Percentiles rank a stretch among this genome's conserved stretches.
Evolutionary conservation across 2,113 vertebrate genomes (phyloP).

Genomic region (Pao palembangensis): DNA sequence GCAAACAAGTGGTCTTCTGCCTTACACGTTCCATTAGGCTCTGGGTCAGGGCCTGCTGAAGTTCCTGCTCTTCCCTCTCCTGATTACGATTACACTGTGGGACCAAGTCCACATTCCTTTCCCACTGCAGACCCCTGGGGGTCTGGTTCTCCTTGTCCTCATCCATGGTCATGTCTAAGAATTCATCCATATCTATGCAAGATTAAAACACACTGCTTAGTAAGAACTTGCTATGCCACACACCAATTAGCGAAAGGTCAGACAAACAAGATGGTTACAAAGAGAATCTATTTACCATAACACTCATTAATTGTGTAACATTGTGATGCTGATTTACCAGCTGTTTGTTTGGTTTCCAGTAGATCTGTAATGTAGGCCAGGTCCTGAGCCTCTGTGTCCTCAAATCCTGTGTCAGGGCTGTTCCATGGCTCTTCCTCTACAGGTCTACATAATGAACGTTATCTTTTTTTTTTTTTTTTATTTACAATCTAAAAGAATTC

Average conservation of each 20-base stretch:
- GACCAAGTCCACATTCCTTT: slow-evolving; percentile 93
- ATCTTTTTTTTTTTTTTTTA: slow-evolving; percentile 74
- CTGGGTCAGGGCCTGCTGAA: slow-evolving; percentile 95
- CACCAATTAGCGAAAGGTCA: too few relatives aligned
- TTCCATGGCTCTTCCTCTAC: slow-evolving; percentile 87
- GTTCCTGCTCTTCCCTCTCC: slow-evolving; percentile 94
- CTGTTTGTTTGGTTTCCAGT: slow-evolving; percentile 77
- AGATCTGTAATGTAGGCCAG: slow-evolving; percentile 81
- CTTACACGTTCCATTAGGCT: slow-evolving; percentile 97
- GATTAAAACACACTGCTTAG: background rate
- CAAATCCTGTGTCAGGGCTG: slow-evolving; percentile 92
- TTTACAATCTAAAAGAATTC: too few relatives aligned
- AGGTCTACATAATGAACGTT: slow-evolving; percentile 58
- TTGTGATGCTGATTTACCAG: slow-evolving; percentile 57
- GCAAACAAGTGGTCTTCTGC: background rate
- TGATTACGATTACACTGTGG: slow-evolving; percentile 91
- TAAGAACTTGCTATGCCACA: background rate
- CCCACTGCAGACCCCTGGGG: slow-evolving; percentile 79
- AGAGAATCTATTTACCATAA: too few relatives aligned
- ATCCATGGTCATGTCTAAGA: slow-evolving; percentile 84
- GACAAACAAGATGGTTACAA: too few relatives aligned
- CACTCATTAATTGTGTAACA: too few relatives aligned
- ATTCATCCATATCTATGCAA: slow-evolving; percentile 62
- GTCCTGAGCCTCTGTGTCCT: slow-evolving; percentile 86
- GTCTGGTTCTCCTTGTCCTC: slow-evolving; percentile 99